phyloP scores from a whole-genome alignment of 2,113 vertebrate genomes.

The Axis porcinus region DNA sequence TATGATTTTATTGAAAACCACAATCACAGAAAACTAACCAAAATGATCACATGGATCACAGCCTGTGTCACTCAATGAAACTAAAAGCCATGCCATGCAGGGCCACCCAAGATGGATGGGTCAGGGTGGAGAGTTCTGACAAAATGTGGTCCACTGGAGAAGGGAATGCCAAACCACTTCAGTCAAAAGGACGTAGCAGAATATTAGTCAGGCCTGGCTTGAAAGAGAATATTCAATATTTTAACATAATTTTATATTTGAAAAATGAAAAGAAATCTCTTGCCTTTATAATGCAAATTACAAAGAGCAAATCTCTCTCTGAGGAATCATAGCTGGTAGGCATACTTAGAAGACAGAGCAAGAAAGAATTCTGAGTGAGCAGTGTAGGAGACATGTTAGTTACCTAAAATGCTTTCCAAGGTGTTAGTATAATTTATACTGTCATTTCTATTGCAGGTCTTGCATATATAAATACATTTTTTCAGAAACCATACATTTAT shows the following conservation, averaged over 20 bases:
- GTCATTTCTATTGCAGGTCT: background rate
- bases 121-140: background rate
- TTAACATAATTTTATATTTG: background rate
- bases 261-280: background rate
- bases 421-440: background rate
- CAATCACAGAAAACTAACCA: background rate
- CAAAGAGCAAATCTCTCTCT: background rate
- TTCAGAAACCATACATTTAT: background rate
- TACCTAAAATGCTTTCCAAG: background rate
- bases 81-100: background rate
- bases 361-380: background rate
- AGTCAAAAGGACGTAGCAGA: background rate
- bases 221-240: constrained; percentile 7
- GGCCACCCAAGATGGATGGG: background rate
- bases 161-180: background rate
- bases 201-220: background rate
- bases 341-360: background rate
- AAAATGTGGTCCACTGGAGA: background rate
- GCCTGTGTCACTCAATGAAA: background rate
- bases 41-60: background rate
- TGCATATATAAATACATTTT: constrained; percentile 5
- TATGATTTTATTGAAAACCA: background rate
- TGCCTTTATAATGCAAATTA: constrained; percentile 44
- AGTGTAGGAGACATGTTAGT: background rate
- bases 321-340: constrained; percentile 22